Conservation (phyloP, 2,888 invertebrate species). For the Acronicta leporina region DNA sequence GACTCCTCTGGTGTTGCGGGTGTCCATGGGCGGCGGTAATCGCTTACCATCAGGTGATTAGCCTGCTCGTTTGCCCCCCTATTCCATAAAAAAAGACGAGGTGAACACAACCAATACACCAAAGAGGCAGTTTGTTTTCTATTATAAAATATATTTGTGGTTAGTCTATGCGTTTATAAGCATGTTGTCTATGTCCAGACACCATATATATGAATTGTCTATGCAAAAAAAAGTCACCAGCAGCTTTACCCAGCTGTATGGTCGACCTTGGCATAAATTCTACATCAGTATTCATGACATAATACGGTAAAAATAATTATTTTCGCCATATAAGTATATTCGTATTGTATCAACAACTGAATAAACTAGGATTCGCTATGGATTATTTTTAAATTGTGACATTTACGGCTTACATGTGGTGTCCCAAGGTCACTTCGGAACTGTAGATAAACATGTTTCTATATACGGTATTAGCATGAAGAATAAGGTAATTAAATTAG, state of each 20-base stretch:
- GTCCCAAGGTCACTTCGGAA: conserved; percentile 4
- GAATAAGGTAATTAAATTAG: too few relatives aligned
- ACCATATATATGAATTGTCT: not conserved
- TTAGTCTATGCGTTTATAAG: not conserved
- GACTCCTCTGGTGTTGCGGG: too few relatives aligned
- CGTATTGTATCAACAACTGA: conserved; percentile 19
- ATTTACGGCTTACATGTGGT: not conserved
- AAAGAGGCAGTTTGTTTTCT: too few relatives aligned
- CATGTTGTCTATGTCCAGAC: conserved; percentile 11
- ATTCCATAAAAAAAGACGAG: too few relatives aligned
- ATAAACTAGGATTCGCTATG: conserved; percentile 10
- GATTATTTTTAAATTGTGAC: conserved; percentile 5
- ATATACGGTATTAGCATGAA: too few relatives aligned
- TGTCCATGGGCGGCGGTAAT: too few relatives aligned
- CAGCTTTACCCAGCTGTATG: conserved; percentile 13
- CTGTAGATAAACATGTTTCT: conserved; percentile 2
- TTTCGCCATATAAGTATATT: conserved; percentile 20
- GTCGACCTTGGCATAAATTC: conserved; percentile 32
- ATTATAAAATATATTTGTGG: not conserved
- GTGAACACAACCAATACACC: too few relatives aligned
- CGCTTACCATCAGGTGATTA: too few relatives aligned
- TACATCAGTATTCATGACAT: conserved; percentile 25
- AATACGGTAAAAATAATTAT: conserved; percentile 26
- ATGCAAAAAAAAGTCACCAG: conserved; percentile 20
- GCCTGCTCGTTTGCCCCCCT: too few relatives aligned